Evolutionary conservation across 2,113 vertebrate genomes (phyloP).

Genomic region (Zosterops borbonicus): DNA sequence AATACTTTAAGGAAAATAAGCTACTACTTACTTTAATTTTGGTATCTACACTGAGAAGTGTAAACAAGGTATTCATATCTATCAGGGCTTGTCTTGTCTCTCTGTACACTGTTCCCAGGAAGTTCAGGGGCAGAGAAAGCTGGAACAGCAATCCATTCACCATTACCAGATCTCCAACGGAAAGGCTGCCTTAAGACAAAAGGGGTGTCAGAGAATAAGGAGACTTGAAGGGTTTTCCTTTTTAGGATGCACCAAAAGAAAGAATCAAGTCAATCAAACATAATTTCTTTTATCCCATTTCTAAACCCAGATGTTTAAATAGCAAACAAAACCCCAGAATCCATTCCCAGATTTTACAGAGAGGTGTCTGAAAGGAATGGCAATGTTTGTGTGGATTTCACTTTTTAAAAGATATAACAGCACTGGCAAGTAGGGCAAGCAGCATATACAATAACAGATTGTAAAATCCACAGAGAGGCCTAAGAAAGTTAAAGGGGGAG

Average conservation of each 20-base stretch:
- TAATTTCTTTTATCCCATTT: background rate
- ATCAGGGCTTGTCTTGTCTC: constrained; percentile 98
- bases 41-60: constrained; percentile 89
- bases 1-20: constrained; percentile 6
- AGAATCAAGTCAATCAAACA: background rate
- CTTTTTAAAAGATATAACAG: background rate
- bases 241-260: background rate
- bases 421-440: background rate
- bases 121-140: constrained; percentile 96
- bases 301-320: background rate
- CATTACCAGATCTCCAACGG: constrained; percentile 97
- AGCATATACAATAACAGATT: background rate
- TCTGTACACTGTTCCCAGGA: constrained; percentile 97
- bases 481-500: background rate
- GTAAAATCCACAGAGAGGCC: background rate
- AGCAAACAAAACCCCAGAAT: background rate
- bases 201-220: background rate
- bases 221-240: background rate
- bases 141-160: constrained; percentile 98
- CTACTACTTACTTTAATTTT: constrained; percentile 91
- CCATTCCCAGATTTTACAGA: background rate
- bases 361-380: background rate
- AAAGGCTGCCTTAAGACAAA: constrained; percentile 85
- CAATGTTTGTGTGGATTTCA: background rate
- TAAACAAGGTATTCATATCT: constrained; percentile 98